These are phyloP conservation scores for Zeugodacus cucurbitae DNA, from an alignment of 1,140 invertebrate genomes.

Conservation along the genomic window DNA sequence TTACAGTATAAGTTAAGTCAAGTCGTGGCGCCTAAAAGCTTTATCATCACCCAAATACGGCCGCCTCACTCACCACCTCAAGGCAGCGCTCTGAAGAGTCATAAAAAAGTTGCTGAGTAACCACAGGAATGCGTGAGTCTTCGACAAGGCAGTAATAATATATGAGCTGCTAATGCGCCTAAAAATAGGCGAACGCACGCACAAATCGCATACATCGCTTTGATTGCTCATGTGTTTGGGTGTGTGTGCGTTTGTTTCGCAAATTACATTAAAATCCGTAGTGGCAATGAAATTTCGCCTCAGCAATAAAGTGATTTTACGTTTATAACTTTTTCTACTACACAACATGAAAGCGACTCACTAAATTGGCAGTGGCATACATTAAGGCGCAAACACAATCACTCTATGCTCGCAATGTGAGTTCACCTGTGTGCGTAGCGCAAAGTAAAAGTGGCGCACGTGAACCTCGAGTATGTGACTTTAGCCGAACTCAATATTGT, in stretches of 20 bases:
- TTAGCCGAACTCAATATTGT: not conserved
- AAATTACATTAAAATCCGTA: constrained; percentile 23
- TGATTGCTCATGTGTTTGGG: not conserved
- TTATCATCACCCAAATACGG: not conserved
- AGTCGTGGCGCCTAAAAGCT: not conserved
- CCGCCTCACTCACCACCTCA: not conserved
- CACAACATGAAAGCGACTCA: not conserved
- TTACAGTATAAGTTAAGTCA: no score
- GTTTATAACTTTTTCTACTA: constrained; percentile 15
- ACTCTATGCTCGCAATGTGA: not conserved
- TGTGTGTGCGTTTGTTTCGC: not conserved
- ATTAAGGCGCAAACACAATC: not conserved
- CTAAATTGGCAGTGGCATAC: not conserved
- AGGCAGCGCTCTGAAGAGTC: not conserved
- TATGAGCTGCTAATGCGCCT: constrained; percentile 16
- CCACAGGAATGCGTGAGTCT: not conserved
- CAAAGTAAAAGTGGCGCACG: not conserved
- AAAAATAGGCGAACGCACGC: constrained; percentile 1
- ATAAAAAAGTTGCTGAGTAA: constrained; percentile 23
- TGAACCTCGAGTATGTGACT: not conserved
- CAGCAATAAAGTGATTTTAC: constrained; percentile 33
- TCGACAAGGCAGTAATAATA: not conserved
- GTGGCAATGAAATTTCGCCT: constrained; percentile 10
- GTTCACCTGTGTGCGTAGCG: not conserved
- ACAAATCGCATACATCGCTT: not conserved